Evolutionary conservation across 1,140 invertebrate species (phyloP).

Genomic region (Triops cancriformis): DNA sequence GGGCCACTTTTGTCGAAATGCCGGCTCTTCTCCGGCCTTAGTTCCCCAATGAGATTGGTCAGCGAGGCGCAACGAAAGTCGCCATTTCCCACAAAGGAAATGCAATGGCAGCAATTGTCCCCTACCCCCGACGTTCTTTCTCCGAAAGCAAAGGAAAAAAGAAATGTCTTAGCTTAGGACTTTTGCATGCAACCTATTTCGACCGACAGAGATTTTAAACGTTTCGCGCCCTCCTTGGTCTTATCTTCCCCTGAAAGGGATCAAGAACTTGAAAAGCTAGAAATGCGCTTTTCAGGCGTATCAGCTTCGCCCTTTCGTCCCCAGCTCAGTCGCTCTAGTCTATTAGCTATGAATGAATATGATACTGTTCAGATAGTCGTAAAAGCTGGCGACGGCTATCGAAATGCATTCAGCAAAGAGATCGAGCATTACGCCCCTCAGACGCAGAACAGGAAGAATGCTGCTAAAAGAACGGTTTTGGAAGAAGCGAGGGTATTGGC

Average conservation of each 20-base stretch:
- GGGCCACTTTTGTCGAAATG: constrained; percentile 5
- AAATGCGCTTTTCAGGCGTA: too few species aligned
- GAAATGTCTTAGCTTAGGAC: neutral
- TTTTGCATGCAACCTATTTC: neutral
- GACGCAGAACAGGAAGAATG: neutral
- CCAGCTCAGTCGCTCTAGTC: neutral
- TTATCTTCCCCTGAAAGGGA: neutral
- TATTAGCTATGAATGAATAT: constrained; percentile 7
- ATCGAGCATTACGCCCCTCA: neutral
- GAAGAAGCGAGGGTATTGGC: too few species aligned
- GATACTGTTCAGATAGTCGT: constrained; percentile 6
- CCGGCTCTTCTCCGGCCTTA: neutral
- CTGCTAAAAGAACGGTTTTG: neutral
- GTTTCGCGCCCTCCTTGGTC: neutral
- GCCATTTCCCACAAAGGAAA: constrained; percentile 6
- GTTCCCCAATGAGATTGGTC: constrained; percentile 9
- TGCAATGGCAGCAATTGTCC: constrained; percentile 12
- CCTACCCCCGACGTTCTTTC: neutral
- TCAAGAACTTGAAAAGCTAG: too few species aligned
- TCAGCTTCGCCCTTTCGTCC: too few species aligned
- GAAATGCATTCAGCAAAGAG: constrained; percentile 13
- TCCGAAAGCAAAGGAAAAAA: neutral
- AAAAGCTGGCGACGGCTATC: neutral
- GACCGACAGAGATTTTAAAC: neutral
- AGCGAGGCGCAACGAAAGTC: constrained; percentile 11